Base-by-base conservation (phyloP, 2,888 invertebrate genomes). In the Xestoiulus laeticollis region DNA sequence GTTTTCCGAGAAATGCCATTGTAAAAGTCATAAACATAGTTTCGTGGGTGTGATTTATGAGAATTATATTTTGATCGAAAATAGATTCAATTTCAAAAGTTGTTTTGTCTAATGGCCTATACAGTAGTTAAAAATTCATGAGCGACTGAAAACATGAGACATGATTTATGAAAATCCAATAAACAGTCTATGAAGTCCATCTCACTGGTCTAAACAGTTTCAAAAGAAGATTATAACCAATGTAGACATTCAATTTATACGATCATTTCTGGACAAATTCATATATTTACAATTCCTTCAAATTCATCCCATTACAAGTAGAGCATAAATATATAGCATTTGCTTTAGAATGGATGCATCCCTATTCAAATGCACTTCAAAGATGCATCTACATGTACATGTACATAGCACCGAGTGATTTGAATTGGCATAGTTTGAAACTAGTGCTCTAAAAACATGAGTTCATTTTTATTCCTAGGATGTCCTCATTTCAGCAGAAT, bases 1-100 rank as follows among this genome's bases (percentile, higher is more conserved):
- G 30, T 68, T 78, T 78, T 78, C 78, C 30, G 78, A 22, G 78
- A 78, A 78, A 78, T 78, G 78, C 4, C 30, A 78, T 78, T 78
- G 30, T 14, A 14, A 30, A 78, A 78, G 12, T 14, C 78, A 68
- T 68, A 68, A 68, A 22, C 22, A 68, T 68, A 68, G 19, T 68
- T 30, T 26, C 78, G 68, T 68, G 68, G 68, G 68, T 22, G n/a
- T 68, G 68, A 68, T 68, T 68, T 68, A 68, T 68, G 68, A 10
- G 68, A 68, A 68, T 68, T 78, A 12, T 78, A 78, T 78, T n/a
- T 30, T 12, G 30, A 14, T 10, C 68, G 22, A 68, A 6, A 68
- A 68, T 14, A 12, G 30, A 30, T 78, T 30, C 26, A 30, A 26
- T 78, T 30, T 30, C 78, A 78, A 78, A 78, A 78, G 78, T 30